phyloP scores from a whole-genome alignment of 2,888 invertebrate genomes.

The Luperina testacea region DNA sequence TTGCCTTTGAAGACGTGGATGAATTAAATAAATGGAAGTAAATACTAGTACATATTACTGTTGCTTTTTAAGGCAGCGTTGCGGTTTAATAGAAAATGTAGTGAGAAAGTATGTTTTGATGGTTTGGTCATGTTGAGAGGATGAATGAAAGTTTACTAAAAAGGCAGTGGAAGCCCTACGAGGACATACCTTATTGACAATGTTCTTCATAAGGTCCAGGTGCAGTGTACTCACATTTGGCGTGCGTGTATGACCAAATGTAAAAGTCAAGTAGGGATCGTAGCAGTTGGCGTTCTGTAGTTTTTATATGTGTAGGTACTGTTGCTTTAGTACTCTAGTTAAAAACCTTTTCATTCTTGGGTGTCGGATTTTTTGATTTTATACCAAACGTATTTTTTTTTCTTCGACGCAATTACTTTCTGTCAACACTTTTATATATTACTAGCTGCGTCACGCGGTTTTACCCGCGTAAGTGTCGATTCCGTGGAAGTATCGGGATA shows the following conservation, averaged over 20 bases:
- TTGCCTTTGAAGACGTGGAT: conserved; percentile 9
- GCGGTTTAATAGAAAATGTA: neutral
- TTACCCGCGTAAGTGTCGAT: too few relatives aligned
- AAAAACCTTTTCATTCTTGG: neutral
- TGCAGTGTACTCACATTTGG: neutral
- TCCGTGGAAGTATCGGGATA: too few relatives aligned
- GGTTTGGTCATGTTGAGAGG: neutral
- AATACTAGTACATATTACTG: neutral
- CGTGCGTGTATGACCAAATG: neutral
- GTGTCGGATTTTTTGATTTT: neutral
- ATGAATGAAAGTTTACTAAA: neutral
- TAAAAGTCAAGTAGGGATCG: too few relatives aligned
- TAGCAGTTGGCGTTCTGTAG: too few relatives aligned
- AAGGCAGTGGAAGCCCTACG: too few relatives aligned
- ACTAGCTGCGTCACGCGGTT: too few relatives aligned
- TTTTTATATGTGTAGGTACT: too few relatives aligned
- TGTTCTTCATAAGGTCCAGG: neutral
- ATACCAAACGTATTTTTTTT: neutral
- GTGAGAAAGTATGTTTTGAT: neutral
- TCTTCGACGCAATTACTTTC: neutral
- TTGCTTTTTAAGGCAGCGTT: neutral
- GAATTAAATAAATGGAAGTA: neutral
- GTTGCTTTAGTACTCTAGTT: neutral
- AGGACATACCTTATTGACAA: neutral
- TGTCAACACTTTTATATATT: neutral